Percentiles rank a stretch among this genome's conserved stretches.
phyloP scores from a whole-genome alignment of 2,113 vertebrate species.

The Cyrtonyx montezumae region DNA sequence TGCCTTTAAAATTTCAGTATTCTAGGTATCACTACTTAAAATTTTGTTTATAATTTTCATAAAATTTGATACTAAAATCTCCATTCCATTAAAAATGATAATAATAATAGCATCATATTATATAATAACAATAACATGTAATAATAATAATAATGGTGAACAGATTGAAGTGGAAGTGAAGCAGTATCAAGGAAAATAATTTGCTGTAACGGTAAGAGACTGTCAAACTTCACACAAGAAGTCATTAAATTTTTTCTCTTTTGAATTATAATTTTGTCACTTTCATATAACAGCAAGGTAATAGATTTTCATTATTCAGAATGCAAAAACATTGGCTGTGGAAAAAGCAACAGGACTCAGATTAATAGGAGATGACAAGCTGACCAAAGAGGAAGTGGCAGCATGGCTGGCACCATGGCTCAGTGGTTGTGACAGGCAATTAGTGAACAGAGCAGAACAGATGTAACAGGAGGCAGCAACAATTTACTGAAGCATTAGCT shows the following conservation, averaged over 20 bases:
- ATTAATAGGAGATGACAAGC: slow-evolving; percentile 80
- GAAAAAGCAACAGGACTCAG: slow-evolving; percentile 66
- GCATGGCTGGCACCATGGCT: slow-evolving; percentile 67
- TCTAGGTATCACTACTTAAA: background rate
- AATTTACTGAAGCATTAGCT: slow-evolving; percentile 62
- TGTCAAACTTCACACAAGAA: slow-evolving; percentile 24
- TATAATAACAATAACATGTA: background rate
- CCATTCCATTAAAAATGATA: background rate
- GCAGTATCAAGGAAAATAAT: background rate
- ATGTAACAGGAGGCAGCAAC: slow-evolving; percentile 71
- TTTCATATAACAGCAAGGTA: slow-evolving; percentile 49
- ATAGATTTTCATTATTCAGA: slow-evolving; percentile 71
- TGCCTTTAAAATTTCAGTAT: background rate
- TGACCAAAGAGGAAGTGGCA: slow-evolving; percentile 82
- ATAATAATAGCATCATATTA: background rate
- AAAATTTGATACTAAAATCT: background rate
- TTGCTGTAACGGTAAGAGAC: background rate
- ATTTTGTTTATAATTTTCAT: background rate
- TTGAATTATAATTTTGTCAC: slow-evolving; percentile 69
- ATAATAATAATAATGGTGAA: background rate
- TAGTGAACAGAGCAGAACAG: slow-evolving; percentile 74
- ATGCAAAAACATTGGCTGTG: slow-evolving; percentile 57
- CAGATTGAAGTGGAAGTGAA: slow-evolving; percentile 3
- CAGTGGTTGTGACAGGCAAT: slow-evolving; percentile 80
- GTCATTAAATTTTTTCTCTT: slow-evolving; percentile 38